Evolutionary conservation across 1,140 invertebrate species (phyloP).

Genomic region (Drosophila ogumai): DNA sequence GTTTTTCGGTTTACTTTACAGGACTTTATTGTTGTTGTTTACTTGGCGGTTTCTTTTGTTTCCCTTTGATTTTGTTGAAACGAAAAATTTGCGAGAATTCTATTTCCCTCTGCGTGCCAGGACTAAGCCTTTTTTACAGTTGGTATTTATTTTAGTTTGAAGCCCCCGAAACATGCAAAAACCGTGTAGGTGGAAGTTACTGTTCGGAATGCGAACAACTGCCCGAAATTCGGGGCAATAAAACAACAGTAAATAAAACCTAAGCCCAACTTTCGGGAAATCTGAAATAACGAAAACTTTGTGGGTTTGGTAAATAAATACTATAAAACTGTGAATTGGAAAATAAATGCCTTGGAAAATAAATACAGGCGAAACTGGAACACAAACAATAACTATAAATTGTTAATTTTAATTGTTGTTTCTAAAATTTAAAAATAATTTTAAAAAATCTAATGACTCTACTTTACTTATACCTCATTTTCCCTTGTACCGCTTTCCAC

Average conservation of each 20-base stretch:
- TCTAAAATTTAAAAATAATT: neutral
- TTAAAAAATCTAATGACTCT: too few relatives aligned
- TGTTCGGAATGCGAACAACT: slow-evolving; percentile 9
- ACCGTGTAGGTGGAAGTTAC: slow-evolving; percentile 2
- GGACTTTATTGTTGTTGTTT: slow-evolving; percentile 52
- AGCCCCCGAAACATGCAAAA: slow-evolving; percentile 9
- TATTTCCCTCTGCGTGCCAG: slow-evolving; percentile 29
- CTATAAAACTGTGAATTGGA: neutral
- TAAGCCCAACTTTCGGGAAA: slow-evolving; percentile 10
- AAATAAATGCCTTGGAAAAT: neutral
- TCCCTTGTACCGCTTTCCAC: neutral
- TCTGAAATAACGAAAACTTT: slow-evolving; percentile 22
- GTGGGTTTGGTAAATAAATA: neutral
- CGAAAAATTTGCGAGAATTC: slow-evolving; percentile 29
- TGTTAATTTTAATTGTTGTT: neutral
- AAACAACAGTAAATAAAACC: slow-evolving; percentile 18
- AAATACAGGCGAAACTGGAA: neutral
- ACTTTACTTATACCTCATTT: too few relatives aligned
- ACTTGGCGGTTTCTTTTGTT: slow-evolving; percentile 64
- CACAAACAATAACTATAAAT: neutral
- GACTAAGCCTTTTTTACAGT: slow-evolving; percentile 25
- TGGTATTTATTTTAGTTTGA: slow-evolving; percentile 37
- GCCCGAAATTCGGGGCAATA: neutral
- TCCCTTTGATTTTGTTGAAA: slow-evolving; percentile 58
- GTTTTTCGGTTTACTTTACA: slow-evolving; percentile 50